These are phyloP conservation scores for Rhynchomys soricoides DNA, from an alignment of 2,113 vertebrate genomes.

Conservation along the genomic window DNA sequence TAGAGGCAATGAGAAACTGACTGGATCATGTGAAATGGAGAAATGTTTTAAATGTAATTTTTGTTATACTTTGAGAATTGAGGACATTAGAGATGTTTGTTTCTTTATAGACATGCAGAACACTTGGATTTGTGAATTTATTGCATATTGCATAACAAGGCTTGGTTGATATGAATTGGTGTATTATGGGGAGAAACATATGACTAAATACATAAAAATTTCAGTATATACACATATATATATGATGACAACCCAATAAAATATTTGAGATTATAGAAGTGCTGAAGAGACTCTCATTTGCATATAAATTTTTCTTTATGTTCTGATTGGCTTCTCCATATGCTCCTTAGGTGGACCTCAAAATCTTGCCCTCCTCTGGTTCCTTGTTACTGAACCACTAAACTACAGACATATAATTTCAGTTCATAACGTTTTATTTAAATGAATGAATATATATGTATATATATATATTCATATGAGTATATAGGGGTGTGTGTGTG, in stretches of 20 bases:
- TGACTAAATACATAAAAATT: background rate
- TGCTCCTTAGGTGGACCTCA: too few relatives aligned
- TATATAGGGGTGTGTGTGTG: too few relatives aligned
- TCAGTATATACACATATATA: background rate
- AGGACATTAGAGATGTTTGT: background rate
- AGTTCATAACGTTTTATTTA: too few relatives aligned
- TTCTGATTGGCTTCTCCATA: too few relatives aligned
- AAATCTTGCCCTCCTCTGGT: too few relatives aligned
- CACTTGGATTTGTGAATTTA: background rate
- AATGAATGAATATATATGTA: too few relatives aligned
- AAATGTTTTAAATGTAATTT: background rate
- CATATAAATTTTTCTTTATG: too few relatives aligned
- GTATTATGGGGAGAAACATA: background rate
- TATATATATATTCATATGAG: too few relatives aligned
- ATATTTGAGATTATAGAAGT: background rate
- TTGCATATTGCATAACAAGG: background rate
- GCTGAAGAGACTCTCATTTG: background rate
- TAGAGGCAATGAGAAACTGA: background rate
- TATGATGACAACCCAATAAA: background rate
- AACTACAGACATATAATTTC: too few relatives aligned
- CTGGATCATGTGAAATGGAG: background rate
- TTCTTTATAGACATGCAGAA: background rate
- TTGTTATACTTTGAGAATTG: background rate
- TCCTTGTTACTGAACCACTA: too few relatives aligned
- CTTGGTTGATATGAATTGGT: background rate